A percentile compares a stretch with the other conserved stretches of the same genome.
These are phyloP conservation scores for Lottia scabra DNA, from an alignment of 2,888 invertebrate genomes.

Conservation along the genomic window DNA sequence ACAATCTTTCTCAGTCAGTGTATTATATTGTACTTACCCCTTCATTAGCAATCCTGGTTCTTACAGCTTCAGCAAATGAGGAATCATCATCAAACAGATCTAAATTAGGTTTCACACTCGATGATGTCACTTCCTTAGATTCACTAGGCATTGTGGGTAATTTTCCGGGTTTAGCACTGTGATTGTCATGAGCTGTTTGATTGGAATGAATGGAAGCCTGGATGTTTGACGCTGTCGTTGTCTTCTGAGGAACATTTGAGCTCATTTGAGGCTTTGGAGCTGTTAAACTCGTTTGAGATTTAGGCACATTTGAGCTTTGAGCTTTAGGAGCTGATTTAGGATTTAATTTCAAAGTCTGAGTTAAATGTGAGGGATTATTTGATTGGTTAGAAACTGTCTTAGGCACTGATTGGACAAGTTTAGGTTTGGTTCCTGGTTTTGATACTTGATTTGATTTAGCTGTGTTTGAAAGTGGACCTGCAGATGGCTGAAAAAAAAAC, in stretches of 20 bases:
- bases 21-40: constrained; percentile 33
- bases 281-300: neutral
- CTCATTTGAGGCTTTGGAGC: constrained; percentile 5
- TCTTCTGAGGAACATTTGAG: neutral
- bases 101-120: neutral
- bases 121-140: neutral
- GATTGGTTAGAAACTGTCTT: neutral
- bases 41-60: constrained; percentile 44
- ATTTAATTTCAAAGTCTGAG: neutral
- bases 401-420: neutral
- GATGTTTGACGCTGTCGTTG: constrained; percentile 6
- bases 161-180: neutral
- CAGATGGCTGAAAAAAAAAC: neutral
- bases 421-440: neutral
- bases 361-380: neutral
- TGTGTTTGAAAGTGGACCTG: constrained; percentile 1
- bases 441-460: neutral
- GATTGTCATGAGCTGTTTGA: neutral
- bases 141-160: neutral
- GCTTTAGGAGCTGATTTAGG: neutral
- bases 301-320: neutral
- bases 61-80: constrained; percentile 47
- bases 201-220: neutral
- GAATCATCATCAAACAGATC: constrained; percentile 49
- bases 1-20: neutral